phyloP scores from a whole-genome alignment of 2,113 vertebrate genomes.

The Danionella cerebrum region DNA sequence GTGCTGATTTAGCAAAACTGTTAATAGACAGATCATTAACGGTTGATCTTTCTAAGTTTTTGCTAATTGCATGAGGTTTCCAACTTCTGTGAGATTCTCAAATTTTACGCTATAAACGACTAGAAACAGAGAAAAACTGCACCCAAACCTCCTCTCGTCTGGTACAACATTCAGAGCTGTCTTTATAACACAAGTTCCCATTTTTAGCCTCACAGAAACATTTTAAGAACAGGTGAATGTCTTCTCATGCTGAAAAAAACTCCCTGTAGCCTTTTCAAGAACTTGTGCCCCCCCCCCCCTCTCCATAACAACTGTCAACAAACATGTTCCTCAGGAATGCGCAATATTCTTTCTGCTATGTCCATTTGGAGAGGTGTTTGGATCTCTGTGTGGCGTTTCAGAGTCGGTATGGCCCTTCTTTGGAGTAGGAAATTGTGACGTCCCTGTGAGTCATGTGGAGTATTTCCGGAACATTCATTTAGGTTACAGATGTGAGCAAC shows the following conservation, averaged over 20 bases:
- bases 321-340: neutral
- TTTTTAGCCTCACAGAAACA: no score
- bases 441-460: slow-evolving; percentile 20
- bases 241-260: neutral
- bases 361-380: neutral
- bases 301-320: neutral
- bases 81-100: no score
- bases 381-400: slow-evolving; percentile 10
- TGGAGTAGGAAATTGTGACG: slow-evolving; percentile 32
- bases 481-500: neutral
- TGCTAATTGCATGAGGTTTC: no score
- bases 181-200: no score
- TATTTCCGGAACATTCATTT: slow-evolving; percentile 26
- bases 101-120: no score
- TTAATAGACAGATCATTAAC: no score
- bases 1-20: no score
- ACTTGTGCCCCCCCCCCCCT: neutral
- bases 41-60: no score
- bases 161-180: no score
- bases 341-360: slow-evolving; percentile 25
- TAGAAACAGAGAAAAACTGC: no score
- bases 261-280: neutral
- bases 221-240: neutral
- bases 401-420: neutral
- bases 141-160: no score